Conservation (phyloP, 2,113 vertebrate genomes). For the Engystomops pustulosus region DNA sequence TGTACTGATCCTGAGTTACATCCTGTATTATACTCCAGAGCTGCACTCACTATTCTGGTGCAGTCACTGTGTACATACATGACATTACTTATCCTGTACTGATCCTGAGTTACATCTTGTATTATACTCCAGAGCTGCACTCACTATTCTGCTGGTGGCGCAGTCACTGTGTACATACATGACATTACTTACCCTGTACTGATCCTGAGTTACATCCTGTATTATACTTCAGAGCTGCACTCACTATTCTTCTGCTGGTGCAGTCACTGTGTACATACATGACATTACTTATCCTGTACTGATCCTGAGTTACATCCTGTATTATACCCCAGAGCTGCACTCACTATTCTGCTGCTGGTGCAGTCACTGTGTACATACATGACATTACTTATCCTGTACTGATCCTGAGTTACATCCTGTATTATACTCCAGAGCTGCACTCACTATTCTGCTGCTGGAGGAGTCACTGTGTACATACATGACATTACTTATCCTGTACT, state of each 20-base stretch:
- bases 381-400: too few relatives aligned
- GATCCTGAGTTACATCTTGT: background rate
- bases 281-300: background rate
- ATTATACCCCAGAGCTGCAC: too few relatives aligned
- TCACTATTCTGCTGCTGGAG: too few relatives aligned
- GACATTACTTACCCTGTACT: background rate
- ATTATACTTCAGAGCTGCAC: background rate
- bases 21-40: background rate
- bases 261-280: background rate
- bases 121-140: background rate
- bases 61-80: background rate
- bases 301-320: too few relatives aligned
- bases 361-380: too few relatives aligned
- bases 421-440: too few relatives aligned
- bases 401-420: too few relatives aligned
- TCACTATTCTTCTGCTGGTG: constrained; percentile 1
- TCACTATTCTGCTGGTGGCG: constrained; percentile 1
- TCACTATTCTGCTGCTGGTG: too few relatives aligned
- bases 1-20: background rate
- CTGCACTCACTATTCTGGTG: background rate
- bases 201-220: background rate
- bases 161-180: background rate
- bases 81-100: too few relatives aligned
- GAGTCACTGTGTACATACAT: too few relatives aligned
- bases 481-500: too few relatives aligned